Evolutionary conservation across 2,797 vertebrate genomes (phyloP).

Genomic region (Fratercula arctica): DNA sequence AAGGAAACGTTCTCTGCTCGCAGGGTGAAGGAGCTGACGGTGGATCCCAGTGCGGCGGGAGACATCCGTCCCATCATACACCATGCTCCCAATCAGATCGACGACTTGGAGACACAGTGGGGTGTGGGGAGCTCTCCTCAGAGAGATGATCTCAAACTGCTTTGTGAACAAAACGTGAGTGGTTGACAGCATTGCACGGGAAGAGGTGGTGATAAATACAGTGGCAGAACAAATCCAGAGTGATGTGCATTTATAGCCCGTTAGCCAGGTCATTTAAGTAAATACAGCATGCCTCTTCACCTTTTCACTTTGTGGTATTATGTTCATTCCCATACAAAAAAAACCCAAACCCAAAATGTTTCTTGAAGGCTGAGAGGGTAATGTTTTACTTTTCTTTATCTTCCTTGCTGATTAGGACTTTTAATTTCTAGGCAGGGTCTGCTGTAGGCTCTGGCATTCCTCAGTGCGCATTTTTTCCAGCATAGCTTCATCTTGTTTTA

Average conservation of each 20-base stretch:
- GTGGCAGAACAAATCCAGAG: background rate
- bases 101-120: slow-evolving; percentile 95
- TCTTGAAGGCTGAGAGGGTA: background rate
- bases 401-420: background rate
- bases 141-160: slow-evolving; percentile 95
- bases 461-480: background rate
- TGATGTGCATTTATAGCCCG: background rate
- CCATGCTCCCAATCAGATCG: slow-evolving; percentile 86
- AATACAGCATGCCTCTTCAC: background rate
- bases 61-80: slow-evolving; percentile 84
- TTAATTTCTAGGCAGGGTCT: background rate
- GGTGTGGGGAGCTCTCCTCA: slow-evolving; percentile 94
- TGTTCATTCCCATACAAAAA: background rate
- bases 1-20: background rate
- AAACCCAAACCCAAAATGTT: background rate
- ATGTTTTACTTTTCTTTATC: background rate
- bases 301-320: background rate
- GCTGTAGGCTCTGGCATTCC: background rate
- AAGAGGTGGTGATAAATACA: background rate
- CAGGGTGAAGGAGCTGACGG: slow-evolving; percentile 90
- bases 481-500: background rate
- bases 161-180: slow-evolving; percentile 98
- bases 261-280: background rate
- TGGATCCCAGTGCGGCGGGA: slow-evolving; percentile 80
- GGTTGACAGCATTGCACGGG: background rate